A percentile compares a stretch with the other conserved stretches of the same genome.
phyloP scores from a whole-genome alignment of 2,797 vertebrate species.

The Onychomys arenicola region DNA sequence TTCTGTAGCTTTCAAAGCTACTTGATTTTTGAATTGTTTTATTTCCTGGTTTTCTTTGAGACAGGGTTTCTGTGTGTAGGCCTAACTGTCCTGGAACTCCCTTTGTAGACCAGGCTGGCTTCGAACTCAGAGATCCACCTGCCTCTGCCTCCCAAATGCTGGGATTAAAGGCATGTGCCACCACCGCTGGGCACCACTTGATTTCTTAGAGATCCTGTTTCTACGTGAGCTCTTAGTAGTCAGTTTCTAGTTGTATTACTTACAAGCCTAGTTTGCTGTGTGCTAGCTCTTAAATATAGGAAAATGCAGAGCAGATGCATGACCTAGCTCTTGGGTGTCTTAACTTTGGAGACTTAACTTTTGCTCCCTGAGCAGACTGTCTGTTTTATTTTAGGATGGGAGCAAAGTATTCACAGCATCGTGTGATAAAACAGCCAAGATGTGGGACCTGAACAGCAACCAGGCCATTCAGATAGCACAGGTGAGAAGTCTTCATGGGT shows the following conservation, averaged over 20 bases:
- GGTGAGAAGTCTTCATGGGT: slow-evolving; percentile 84
- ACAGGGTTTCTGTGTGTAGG: neutral
- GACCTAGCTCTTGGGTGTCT: neutral
- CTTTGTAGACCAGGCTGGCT: neutral
- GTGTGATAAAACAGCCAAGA: slow-evolving; percentile 99
- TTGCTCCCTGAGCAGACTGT: neutral
- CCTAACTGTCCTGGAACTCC: neutral
- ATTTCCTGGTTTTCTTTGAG: neutral
- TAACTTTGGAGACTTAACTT: neutral
- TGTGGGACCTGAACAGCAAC: slow-evolving; percentile 99
- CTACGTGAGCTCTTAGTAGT: neutral
- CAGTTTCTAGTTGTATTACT: neutral
- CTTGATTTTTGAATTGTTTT: neutral
- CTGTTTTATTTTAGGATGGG: slow-evolving; percentile 91
- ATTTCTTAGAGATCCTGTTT: neutral
- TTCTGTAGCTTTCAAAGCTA: neutral
- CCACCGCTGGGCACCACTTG: neutral
- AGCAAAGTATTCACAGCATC: slow-evolving; percentile 99
- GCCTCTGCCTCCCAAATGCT: neutral
- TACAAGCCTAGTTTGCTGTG: neutral
- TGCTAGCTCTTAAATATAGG: neutral
- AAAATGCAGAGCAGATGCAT: neutral
- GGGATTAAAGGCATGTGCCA: neutral
- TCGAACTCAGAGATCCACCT: neutral
- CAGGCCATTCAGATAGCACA: slow-evolving; percentile 99